phyloP scores from a whole-genome alignment of 2,888 invertebrate genomes.

The Nomada goodeniana region DNA sequence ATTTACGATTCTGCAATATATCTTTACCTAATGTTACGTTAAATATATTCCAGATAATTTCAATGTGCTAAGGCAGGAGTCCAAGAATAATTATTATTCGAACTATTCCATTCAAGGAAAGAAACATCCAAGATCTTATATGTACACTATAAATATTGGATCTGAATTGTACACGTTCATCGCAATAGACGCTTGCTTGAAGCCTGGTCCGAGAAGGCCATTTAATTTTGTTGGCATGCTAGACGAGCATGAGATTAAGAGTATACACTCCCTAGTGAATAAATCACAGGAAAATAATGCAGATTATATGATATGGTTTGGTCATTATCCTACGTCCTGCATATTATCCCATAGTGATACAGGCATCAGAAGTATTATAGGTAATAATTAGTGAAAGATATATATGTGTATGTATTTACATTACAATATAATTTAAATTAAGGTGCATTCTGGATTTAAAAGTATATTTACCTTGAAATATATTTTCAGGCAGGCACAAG shows the following conservation, averaged over 20 bases:
- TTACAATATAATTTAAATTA: neutral
- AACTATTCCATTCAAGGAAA: constrained; percentile 93
- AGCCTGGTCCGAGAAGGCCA: constrained; percentile 94
- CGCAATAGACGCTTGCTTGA: constrained; percentile 94
- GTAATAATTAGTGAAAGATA: constrained; percentile 64
- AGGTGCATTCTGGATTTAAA: neutral
- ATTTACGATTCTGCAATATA: neutral
- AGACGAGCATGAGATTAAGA: constrained; percentile 86
- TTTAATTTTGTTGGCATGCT: constrained; percentile 95
- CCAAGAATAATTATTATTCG: constrained; percentile 90
- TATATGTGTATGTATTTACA: neutral
- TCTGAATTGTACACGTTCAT: constrained; percentile 91
- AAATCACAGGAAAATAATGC: constrained; percentile 85
- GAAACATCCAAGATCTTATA: constrained; percentile 89
- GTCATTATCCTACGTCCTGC: constrained; percentile 96
- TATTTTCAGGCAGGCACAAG: constrained; percentile 86
- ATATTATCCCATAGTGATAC: constrained; percentile 88
- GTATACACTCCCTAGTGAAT: constrained; percentile 86
- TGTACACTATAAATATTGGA: constrained; percentile 86
- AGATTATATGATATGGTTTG: constrained; percentile 92
- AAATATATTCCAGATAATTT: constrained; percentile 91
- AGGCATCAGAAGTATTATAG: constrained; percentile 84
- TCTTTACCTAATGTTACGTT: neutral
- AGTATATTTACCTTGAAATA: neutral
- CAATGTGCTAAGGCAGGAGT: constrained; percentile 89